Base-by-base conservation (phyloP, 2,888 invertebrate genomes). In the Blastobasis lacticolella region DNA sequence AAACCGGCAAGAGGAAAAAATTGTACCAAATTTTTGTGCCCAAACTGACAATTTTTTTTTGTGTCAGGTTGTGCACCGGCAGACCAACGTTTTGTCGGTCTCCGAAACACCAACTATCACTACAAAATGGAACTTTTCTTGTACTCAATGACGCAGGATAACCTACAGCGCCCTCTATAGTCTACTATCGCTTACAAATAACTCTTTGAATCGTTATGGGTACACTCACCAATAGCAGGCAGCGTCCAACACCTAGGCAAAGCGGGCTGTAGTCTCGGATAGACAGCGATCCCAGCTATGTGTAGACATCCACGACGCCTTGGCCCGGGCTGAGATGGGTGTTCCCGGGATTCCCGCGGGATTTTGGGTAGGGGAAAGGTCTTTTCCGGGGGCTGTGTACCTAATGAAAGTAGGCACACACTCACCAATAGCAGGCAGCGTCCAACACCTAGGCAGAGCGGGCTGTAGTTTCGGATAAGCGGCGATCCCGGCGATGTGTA, bases 401-500 rank as follows among this genome's bases (percentile, higher is more conserved):
- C n/a, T n/a, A n/a, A n/a, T 50, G 5, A 42, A 49, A 47, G 44
- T 4, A 23, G 37, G 9, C 49, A 44, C 37, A 5, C 45, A 43
- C 77, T 73, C 46, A 88, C 88, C 91, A 37, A 91, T 89, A 50
- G 90, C 91, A n/a, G 95, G 94, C 66, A 93, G 87, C 45, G 94
- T 93, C 94, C 94, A 94, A 60, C 93, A 93, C 54, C 93, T 84
- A 0, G 94, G 94, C 64, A 94, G 81, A 1, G 89, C 85, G 9
- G 90, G 90, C 69, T 91, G 91, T 52, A 94, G 80, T 55, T 92
- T 91, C 6, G 93, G 92, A 79, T 93, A 94, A 53, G 93, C 93
- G 64, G 94, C 94, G 47, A 95, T 94, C 45, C 94, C 94, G 46
- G 94, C 92, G 64, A 95, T 94, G 77, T 94, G 93, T 41, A 95